These are phyloP conservation scores for Sebastes fasciatus DNA, from an alignment of 2,113 vertebrate species.

Conservation along the genomic window DNA sequence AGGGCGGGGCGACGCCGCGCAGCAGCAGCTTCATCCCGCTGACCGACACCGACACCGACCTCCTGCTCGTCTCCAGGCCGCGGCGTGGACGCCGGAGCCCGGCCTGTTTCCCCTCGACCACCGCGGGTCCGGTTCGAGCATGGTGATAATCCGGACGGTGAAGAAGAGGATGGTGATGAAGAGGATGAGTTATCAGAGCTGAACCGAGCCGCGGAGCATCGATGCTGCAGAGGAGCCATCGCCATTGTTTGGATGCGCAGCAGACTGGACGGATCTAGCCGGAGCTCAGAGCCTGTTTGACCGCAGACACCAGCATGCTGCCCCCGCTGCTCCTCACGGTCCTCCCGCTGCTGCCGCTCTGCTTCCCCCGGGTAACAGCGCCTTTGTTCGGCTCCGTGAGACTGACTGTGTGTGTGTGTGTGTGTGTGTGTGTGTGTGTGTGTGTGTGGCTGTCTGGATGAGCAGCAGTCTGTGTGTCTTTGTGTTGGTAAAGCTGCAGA, in stretches of 20 bases:
- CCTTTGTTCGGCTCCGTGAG: not conserved
- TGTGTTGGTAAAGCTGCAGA: too few species aligned
- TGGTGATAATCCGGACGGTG: not conserved
- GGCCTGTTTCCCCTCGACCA: not conserved
- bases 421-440: not conserved
- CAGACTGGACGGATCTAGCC: slow-evolving; percentile 54
- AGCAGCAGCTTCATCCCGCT: slow-evolving; percentile 59
- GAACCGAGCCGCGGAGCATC: slow-evolving; percentile 20
- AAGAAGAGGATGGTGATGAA: slow-evolving; percentile 11
- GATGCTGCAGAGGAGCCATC: slow-evolving; percentile 72
- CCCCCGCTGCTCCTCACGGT: slow-evolving; percentile 42
- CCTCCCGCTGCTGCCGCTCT: slow-evolving; percentile 41
- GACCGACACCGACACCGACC: slow-evolving; percentile 59
- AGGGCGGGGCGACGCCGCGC: slow-evolving; percentile 73
- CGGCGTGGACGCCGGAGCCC: slow-evolving; percentile 54
- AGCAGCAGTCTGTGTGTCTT: too few species aligned
- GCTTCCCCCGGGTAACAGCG: slow-evolving; percentile 73
- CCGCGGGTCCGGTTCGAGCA: slow-evolving; percentile 33
- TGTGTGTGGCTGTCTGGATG: not conserved
- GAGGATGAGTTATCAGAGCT: slow-evolving; percentile 1
- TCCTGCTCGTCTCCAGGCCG: slow-evolving; percentile 66
- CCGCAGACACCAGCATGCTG: slow-evolving; percentile 53
- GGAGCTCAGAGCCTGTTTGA: not conserved
- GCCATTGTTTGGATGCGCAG: slow-evolving; percentile 84
- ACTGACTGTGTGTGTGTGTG: not conserved